Conservation (phyloP, 2,113 vertebrate species). For the Trichomycterus rosablanca region DNA sequence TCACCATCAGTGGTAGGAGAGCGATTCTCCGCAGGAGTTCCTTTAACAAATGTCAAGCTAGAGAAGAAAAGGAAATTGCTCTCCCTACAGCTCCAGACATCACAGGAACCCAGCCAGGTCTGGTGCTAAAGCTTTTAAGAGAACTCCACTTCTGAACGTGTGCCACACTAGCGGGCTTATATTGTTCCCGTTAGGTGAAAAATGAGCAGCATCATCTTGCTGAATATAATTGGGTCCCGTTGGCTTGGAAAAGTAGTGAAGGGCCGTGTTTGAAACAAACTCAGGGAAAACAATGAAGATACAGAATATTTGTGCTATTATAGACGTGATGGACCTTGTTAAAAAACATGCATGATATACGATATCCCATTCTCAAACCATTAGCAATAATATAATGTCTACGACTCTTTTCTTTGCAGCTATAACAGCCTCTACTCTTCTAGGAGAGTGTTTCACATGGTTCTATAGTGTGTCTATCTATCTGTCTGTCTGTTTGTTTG, state of each 20-base stretch:
- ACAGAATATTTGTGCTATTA: no score
- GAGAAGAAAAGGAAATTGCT: constrained; percentile 43
- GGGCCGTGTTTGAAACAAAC: no score
- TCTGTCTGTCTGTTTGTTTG: no score
- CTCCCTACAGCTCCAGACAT: constrained; percentile 38
- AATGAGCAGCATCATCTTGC: constrained; percentile 11
- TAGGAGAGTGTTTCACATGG: no score
- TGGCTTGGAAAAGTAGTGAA: constrained; percentile 36
- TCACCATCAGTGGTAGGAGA: constrained; percentile 30
- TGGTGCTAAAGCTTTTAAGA: constrained; percentile 34
- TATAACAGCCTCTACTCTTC: no score
- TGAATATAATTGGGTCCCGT: constrained; percentile 40
- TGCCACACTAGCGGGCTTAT: constrained; percentile 11
- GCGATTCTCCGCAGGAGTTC: constrained; percentile 32
- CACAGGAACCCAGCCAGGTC: constrained; percentile 36
- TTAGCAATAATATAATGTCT: no score
- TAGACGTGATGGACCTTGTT: no score
- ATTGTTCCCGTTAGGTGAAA: constrained; percentile 36
- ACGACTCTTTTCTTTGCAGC: no score
- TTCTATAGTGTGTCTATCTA: no score
- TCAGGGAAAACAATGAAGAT: no score
- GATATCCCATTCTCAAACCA: no score
- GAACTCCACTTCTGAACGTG: constrained; percentile 30
- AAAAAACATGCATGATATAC: no score
- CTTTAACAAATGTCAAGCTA: constrained; percentile 51